Base-by-base conservation (phyloP, 2,888 invertebrate genomes). In the Drosophila bunnanda region DNA sequence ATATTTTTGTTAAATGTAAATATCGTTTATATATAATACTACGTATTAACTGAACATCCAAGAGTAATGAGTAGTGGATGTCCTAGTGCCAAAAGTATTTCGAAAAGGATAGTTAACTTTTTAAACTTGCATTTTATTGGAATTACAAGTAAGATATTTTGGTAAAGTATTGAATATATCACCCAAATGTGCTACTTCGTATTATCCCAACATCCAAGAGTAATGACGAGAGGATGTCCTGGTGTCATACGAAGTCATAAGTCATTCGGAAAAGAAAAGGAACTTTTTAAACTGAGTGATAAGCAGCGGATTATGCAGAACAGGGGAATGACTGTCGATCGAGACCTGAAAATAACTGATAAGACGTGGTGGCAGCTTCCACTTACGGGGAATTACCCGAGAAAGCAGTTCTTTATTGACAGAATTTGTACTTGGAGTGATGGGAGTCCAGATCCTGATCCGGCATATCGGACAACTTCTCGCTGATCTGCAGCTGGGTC, bases 401-500 rank as follows among this genome's bases (percentile, higher is more conserved):
- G 12, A 43, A 32, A 20, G 15, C 32, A 22, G 13, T 20, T n/a
- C 8, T 46, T 43, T 62, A 53, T 38, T 62, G 17, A 39, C 28
- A 15, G 9, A 15, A 50, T 32, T 50, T 50, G 20, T 7, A 30
- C 17, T 50, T 52, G 5, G 8, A 12, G n/a, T 32, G 20, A 4
- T 34, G n/a, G 13, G 12, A 2, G 9, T 15, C 54, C 48, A 69
- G 5, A 50, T 50, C 50, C 20, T 65, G 50, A 32, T 79, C 72
- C 4, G 58, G 66, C 70, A 84, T 56, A 17, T 28, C 61, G 52
- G 76, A 73, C 17, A 85, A 7, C 56, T 82, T 82, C 44, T 87
- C 85, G 38, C 65, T 71, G 3, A 85, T 69, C 62, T 84, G 50
- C 62, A 85, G 54, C 58, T 87, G 80, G 0, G 71, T 71, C 58